phyloP scores from a whole-genome alignment of 92 coral and sea anemone genomes.

The Heteractis magnifica region DNA sequence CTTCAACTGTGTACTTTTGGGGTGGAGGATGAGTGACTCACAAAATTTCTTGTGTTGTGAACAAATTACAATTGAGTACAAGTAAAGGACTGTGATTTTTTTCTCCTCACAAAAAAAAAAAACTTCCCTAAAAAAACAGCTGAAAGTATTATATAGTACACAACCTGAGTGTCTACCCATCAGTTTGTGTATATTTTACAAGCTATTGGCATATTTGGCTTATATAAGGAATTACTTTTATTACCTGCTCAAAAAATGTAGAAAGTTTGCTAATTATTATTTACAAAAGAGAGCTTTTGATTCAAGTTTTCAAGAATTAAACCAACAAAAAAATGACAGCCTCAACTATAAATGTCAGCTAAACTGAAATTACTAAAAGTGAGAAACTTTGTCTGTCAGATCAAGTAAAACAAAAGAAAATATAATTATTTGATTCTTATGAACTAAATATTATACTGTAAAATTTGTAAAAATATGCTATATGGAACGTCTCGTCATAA shows the following conservation, averaged over 20 bases:
- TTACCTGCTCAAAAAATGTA: background rate
- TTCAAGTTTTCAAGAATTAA: background rate
- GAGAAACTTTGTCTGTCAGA: background rate
- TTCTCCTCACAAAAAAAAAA: background rate
- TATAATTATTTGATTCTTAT: background rate
- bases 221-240: background rate
- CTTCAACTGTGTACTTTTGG: background rate
- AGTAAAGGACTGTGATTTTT: no score
- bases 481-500: background rate
- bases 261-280: conserved; percentile 9
- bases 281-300: conserved; percentile 6
- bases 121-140: background rate
- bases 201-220: background rate
- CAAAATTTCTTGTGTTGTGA: background rate
- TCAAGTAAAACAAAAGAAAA: background rate
- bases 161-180: background rate
- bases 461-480: background rate
- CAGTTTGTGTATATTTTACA: background rate
- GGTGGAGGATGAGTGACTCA: background rate
- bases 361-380: background rate
- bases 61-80: background rate
- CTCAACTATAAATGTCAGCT: background rate
- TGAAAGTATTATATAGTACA: background rate
- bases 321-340: background rate
- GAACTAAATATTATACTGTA: background rate